Evolutionary conservation across 2,888 invertebrate genomes (phyloP), one percentile per base, ranked within the genome.

Genomic region (Leptopterna dolabrata): DNA sequence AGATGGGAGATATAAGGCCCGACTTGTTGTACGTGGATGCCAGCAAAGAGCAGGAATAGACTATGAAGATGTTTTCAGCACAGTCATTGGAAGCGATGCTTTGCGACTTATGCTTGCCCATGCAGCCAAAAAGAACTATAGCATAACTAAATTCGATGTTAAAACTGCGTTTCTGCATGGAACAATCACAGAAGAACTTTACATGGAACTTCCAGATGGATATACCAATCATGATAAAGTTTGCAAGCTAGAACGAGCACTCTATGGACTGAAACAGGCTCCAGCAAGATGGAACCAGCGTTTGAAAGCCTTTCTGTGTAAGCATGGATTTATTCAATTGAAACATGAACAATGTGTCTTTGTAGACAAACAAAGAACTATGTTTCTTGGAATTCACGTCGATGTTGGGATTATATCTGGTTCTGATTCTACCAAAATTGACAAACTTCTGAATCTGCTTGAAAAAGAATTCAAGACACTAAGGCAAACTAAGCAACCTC

Each of bases 161-260:
- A n/a, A n/a, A n/a, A n/a, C n/a, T n/a, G n/a, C n/a, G n/a, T 27
- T 76, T 7, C 36, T 76, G 9, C 16, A 76, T 16, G 76, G 76
- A 76, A 76, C 30, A 6, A 13, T 76, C 4, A 36, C 0, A 2
- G 76, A 76, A 30, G 55, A 36, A 63, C 2, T 82, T 1, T 82
- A 82, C 63, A 88, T 90, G 88, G 85, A 88, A 70, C 89, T 89
- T 43, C 89, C 90, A 1, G 73, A 87, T 83, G 90, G 89, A 4
- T 89, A 88, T 63, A 55, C 84, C 13, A 27, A 82, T 3, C 86
- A 87, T 11, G 81, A 82, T 16, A 89, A 89, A 36, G 89, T 90
- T 1, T 87, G 88, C 9, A 89, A 82, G 11, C 41, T 89, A n/a
- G 29, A 63, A n/a, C 89, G 87, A 30, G 87, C 89, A 27, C 41